Evolutionary conservation across 1,140 invertebrate species (phyloP).

Genomic region (Bombus confusus): DNA sequence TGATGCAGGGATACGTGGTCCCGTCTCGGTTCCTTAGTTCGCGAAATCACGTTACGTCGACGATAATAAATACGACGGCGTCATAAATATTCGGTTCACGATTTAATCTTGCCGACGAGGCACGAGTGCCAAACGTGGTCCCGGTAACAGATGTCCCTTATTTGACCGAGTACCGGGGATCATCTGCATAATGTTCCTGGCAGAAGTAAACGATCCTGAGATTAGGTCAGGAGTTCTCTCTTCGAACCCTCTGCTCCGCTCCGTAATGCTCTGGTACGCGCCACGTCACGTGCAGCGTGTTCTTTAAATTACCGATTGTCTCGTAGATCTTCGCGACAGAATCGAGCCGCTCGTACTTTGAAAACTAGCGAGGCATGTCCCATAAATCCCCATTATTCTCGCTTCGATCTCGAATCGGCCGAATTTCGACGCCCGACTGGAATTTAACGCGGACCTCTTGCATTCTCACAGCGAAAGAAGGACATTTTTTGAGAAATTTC

Average conservation of each 20-base stretch:
- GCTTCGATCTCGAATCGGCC: slow-evolving; percentile 28
- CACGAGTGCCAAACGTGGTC: slow-evolving; percentile 40
- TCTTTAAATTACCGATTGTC: slow-evolving; percentile 53
- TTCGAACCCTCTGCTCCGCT: not conserved
- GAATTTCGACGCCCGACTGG: not conserved
- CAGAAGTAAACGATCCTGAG: slow-evolving; percentile 50
- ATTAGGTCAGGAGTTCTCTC: slow-evolving; percentile 51
- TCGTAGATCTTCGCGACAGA: slow-evolving; percentile 14
- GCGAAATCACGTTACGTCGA: slow-evolving; percentile 23
- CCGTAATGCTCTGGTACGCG: not conserved
- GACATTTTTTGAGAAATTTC: not conserved
- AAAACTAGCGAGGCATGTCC: slow-evolving; percentile 8
- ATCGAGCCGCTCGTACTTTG: not conserved
- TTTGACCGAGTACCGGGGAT: slow-evolving; percentile 48
- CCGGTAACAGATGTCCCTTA: slow-evolving; percentile 42
- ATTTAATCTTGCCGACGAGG: slow-evolving; percentile 59
- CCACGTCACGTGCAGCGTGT: slow-evolving; percentile 35
- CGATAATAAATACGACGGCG: slow-evolving; percentile 41
- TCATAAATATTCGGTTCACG: slow-evolving; percentile 64
- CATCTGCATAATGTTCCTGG: slow-evolving; percentile 50
- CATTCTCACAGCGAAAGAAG: no score
- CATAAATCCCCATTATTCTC: slow-evolving; percentile 29
- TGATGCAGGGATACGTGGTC: not conserved
- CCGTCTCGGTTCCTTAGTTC: not conserved
- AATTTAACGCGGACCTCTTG: not conserved